These are phyloP conservation scores for Brachyhypopomus gauderio DNA, from an alignment of 2,113 vertebrate genomes.

Conservation along the genomic window DNA sequence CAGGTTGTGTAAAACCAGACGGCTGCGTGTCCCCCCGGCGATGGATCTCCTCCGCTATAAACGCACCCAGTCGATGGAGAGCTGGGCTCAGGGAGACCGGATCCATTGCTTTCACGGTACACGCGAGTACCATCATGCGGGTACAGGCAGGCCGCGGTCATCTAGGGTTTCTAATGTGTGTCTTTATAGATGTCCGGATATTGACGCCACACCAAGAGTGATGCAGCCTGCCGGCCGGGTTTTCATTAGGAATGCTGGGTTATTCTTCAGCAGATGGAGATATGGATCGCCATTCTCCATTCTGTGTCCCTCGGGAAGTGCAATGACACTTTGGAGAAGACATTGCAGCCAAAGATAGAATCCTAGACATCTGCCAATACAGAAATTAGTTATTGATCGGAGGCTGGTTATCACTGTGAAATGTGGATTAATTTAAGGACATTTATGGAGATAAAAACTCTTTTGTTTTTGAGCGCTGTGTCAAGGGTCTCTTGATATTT, in stretches of 20 bases:
- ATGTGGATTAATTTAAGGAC: conserved; percentile 42
- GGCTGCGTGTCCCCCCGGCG: conserved; percentile 69
- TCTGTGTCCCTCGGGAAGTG: conserved; percentile 53
- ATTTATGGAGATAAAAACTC: background rate
- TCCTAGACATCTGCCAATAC: conserved; percentile 27
- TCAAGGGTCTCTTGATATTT: background rate
- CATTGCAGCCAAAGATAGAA: conserved; percentile 20
- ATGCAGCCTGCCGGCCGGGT: conserved; percentile 60
- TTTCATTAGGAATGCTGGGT: conserved; percentile 63
- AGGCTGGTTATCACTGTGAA: conserved; percentile 33
- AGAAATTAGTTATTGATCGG: conserved; percentile 47
- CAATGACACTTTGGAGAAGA: conserved; percentile 55
- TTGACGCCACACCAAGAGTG: conserved; percentile 65
- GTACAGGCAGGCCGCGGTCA: conserved; percentile 56
- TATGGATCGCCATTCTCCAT: conserved; percentile 59
- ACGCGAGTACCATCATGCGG: conserved; percentile 68
- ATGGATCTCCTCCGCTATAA: conserved; percentile 75
- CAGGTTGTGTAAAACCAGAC: conserved; percentile 65
- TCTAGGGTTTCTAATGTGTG: conserved; percentile 72
- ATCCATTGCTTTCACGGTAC: conserved; percentile 69
- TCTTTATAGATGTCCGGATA: conserved; percentile 66
- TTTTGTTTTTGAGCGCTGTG: background rate
- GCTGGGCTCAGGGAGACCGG: conserved; percentile 50
- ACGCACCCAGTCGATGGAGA: conserved; percentile 72
- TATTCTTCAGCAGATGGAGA: conserved; percentile 59